These are phyloP conservation scores for Orbicella faveolata DNA, from an alignment of 64 coral and sea anemone species.

Conservation along the genomic window DNA sequence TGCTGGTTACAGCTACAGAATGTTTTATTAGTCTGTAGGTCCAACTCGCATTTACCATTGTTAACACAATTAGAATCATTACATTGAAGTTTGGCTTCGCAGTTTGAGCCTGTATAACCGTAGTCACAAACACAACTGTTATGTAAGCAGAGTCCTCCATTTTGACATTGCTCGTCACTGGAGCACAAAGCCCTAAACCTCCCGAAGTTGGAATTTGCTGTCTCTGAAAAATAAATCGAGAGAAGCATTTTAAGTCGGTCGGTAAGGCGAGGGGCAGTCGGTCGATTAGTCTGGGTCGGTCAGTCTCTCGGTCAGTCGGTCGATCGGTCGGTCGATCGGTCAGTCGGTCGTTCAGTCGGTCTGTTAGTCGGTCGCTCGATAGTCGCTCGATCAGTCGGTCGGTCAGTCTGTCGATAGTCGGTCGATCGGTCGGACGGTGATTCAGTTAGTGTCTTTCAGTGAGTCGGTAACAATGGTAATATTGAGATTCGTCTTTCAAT, in stretches of 20 bases:
- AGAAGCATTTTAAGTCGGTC: neutral
- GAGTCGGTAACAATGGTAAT: neutral
- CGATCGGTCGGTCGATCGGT: too few relatives aligned
- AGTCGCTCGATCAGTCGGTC: neutral
- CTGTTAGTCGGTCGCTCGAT: neutral
- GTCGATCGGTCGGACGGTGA: neutral
- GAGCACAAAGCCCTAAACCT: neutral
- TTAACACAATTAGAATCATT: constrained; percentile 48
- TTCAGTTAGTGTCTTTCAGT: neutral
- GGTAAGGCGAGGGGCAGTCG: too few relatives aligned
- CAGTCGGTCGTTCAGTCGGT: too few relatives aligned
- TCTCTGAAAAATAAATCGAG: neutral
- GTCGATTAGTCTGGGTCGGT: too few relatives aligned
- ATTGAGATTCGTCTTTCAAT: too few relatives aligned
- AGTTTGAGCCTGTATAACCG: constrained; percentile 36
- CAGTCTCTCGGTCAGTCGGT: too few relatives aligned
- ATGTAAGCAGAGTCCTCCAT: neutral
- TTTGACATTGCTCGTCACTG: neutral
- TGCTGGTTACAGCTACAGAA: constrained; percentile 1
- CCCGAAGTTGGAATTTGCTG: neutral
- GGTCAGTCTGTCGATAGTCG: neutral
- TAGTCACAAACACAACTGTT: constrained; percentile 27
- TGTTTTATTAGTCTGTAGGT: neutral
- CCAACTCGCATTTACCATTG: neutral
- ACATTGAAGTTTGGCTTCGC: constrained; percentile 50